A percentile compares a stretch with the other conserved stretches of the same genome.
Conservation (phyloP, 92 coral and sea anemone species). For the Phenganax subtilis region DNA sequence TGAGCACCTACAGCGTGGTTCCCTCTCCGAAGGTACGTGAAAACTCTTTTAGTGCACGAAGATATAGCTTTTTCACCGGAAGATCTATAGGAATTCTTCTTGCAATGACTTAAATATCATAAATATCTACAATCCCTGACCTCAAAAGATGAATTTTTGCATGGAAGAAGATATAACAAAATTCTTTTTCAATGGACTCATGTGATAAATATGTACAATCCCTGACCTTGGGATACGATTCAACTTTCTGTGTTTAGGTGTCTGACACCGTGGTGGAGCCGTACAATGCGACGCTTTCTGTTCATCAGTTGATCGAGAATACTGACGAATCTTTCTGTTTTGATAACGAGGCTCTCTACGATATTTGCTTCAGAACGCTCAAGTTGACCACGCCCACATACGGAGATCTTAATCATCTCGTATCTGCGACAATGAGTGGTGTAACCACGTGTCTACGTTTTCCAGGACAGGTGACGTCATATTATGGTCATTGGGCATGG, state of each 20-base stretch:
- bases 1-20: conserved; percentile 79
- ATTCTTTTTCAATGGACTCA: too few relatives aligned
- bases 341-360: conserved; percentile 88
- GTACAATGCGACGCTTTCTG: conserved; percentile 77
- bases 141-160: too few relatives aligned
- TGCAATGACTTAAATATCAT: too few relatives aligned
- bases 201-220: neutral
- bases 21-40: conserved; percentile 54
- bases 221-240: neutral
- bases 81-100: too few relatives aligned
- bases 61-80: too few relatives aligned
- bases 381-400: conserved; percentile 71
- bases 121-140: too few relatives aligned
- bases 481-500: neutral
- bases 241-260: conserved; percentile 36
- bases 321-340: conserved; percentile 77
- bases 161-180: too few relatives aligned
- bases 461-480: conserved; percentile 70
- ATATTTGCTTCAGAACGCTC: conserved; percentile 82
- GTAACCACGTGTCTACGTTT: conserved; percentile 80
- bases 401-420: conserved; percentile 81
- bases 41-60: too few relatives aligned
- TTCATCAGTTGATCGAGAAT: conserved; percentile 75
- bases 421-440: conserved; percentile 93
- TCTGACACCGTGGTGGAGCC: conserved; percentile 88